A percentile compares a stretch with the other conserved stretches of the same genome.
Conservation (phyloP, 2,888 invertebrate genomes). For the Drosophila algonquin region DNA sequence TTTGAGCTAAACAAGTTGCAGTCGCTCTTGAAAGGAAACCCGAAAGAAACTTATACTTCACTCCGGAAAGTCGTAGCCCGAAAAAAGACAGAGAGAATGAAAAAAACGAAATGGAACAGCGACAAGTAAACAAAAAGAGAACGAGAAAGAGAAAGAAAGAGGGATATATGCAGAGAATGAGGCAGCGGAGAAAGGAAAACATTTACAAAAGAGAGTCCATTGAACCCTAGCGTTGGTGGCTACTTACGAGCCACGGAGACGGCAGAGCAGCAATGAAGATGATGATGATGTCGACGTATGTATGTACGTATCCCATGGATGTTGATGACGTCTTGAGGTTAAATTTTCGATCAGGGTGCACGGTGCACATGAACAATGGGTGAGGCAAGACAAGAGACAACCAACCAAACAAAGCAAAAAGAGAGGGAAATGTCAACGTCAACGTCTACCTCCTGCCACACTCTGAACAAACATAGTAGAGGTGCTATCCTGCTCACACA, state of each 20-base stretch:
- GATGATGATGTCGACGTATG: not conserved
- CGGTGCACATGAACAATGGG: conserved; percentile 18
- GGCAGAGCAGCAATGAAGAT: conserved; percentile 22
- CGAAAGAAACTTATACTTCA: conserved; percentile 49
- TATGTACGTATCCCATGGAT: conserved; percentile 19
- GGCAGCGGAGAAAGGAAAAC: conserved; percentile 63
- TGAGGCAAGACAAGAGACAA: conserved; percentile 3
- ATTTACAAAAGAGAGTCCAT: conserved; percentile 76
- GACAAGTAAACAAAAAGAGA: conserved; percentile 67
- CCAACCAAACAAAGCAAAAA: not conserved
- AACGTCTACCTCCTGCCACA: not conserved
- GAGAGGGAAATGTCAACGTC: not conserved
- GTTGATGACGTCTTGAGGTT: conserved; percentile 44
- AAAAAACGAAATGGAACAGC: conserved; percentile 40
- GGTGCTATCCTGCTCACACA: too few relatives aligned
- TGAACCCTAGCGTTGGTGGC: conserved; percentile 70
- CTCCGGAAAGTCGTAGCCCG: conserved; percentile 61
- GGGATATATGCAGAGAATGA: conserved; percentile 32
- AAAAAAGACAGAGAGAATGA: conserved; percentile 42
- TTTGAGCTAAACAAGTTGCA: conserved; percentile 54
- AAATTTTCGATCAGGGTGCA: conserved; percentile 31
- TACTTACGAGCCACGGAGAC: conserved; percentile 42
- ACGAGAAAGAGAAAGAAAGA: conserved; percentile 41
- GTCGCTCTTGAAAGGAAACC: conserved; percentile 46
- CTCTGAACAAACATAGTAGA: too few relatives aligned